A percentile compares a stretch with the other conserved stretches of the same genome.
Conservation (phyloP, 53 echinoderm and acorn worm genomes). For the Hippasteria phrygiana region DNA sequence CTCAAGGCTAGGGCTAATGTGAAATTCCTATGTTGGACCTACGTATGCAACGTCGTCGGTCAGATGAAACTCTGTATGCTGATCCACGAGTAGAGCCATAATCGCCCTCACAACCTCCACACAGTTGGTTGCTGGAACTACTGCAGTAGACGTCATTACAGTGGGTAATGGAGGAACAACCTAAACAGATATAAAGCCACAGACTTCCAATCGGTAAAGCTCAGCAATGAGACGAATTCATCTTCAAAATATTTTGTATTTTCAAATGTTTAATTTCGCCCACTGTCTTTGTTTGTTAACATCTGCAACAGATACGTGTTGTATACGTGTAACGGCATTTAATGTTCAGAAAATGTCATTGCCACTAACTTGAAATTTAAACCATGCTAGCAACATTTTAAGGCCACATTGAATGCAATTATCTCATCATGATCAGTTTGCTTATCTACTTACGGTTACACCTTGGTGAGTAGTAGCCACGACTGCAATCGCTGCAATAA, state of each 20-base stretch:
- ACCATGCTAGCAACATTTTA: no score
- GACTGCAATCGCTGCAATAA: slow-evolving; percentile 33
- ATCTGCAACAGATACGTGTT: no score
- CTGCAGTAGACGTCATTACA: neutral
- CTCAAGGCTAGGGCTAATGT: no score
- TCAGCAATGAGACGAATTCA: no score
- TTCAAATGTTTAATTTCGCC: no score
- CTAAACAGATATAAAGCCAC: neutral
- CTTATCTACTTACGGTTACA: slow-evolving; percentile 26
- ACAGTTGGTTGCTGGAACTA: neutral
- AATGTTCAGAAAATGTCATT: no score
- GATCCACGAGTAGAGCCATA: neutral
- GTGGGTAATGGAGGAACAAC: neutral
- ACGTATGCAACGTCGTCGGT: neutral
- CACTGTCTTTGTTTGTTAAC: no score
- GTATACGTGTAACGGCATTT: no score
- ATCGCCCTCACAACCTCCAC: neutral
- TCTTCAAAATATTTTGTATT: no score
- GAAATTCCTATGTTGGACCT: no score
- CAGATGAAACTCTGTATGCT: neutral
- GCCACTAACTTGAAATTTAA: neutral
- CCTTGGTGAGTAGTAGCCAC: slow-evolving; percentile 25
- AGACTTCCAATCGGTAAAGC: no score
- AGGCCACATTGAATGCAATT: no score
- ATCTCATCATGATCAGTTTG: neutral